These are phyloP conservation scores for Ahaetulla prasina DNA, from an alignment of 2,113 vertebrate species.

Conservation along the genomic window DNA sequence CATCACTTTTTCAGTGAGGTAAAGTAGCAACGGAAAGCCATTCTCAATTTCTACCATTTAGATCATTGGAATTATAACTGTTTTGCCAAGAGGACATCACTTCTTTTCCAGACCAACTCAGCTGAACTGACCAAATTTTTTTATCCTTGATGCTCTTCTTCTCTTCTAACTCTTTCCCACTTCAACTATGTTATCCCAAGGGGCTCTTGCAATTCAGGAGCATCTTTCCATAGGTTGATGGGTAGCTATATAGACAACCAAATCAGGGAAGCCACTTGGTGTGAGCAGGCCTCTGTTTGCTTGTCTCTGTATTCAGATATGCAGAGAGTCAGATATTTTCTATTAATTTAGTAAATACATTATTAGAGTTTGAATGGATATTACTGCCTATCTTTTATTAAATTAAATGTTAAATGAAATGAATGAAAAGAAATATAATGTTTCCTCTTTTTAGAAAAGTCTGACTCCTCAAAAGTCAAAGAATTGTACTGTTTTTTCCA, in stretches of 20 bases:
- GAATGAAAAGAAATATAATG: background rate
- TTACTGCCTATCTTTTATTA: background rate
- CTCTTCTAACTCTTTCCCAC: background rate
- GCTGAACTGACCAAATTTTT: background rate
- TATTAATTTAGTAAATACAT: background rate
- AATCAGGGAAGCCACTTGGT: background rate
- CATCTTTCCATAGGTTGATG: background rate
- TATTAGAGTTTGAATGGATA: background rate
- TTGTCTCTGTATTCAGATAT: background rate
- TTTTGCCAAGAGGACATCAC: background rate
- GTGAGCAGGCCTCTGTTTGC: background rate
- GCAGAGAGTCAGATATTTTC: background rate
- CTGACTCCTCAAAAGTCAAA: background rate
- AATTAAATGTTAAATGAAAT: background rate
- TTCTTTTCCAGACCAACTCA: background rate
- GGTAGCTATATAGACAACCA: background rate
- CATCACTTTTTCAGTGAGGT: slow-evolving; percentile 81
- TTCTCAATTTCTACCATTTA: background rate
- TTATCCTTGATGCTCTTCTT: background rate
- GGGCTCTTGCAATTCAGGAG: no score
- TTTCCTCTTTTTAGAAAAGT: background rate
- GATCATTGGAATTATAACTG: background rate
- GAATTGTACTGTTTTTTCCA: background rate
- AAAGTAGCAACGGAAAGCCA: slow-evolving; percentile 1
- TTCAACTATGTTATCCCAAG: no score